Conservation (phyloP, 92 coral and sea anemone species). For the Zoanthus sociatus region DNA sequence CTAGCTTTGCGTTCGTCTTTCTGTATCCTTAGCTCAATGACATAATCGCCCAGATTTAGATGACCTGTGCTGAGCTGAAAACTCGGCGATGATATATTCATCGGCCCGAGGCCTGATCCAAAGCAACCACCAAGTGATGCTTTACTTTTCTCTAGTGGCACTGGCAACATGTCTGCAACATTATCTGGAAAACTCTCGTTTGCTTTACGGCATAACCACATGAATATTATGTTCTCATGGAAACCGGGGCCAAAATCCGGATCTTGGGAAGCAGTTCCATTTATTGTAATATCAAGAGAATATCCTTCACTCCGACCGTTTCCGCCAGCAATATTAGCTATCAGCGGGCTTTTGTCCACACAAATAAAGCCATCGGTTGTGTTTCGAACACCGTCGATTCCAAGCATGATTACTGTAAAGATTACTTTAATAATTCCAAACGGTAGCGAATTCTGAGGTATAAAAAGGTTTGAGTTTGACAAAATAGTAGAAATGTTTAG, state of each 20-base stretch:
- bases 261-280: conserved; percentile 63
- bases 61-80: conserved; percentile 42
- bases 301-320: conserved; percentile 64
- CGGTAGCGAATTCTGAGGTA: conserved; percentile 65
- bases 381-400: conserved; percentile 44
- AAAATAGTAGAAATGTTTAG: conserved; percentile 48
- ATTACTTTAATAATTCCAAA: conserved; percentile 50
- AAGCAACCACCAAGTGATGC: conserved; percentile 48
- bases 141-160: background rate
- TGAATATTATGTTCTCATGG: conserved; percentile 46
- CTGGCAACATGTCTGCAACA: background rate
- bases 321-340: conserved; percentile 64
- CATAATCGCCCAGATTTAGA: conserved; percentile 41
- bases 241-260: conserved; percentile 58
- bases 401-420: conserved; percentile 64
- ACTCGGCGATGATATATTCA: conserved; percentile 36
- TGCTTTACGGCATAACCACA: conserved; percentile 60
- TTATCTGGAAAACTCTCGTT: conserved; percentile 35
- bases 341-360: conserved; percentile 56
- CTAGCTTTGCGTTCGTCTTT: conserved; percentile 52
- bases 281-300: conserved; percentile 23
- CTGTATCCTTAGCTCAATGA: conserved; percentile 42
- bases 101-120: conserved; percentile 53
- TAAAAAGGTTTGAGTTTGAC: conserved; percentile 50
- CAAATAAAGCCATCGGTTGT: conserved; percentile 51